phyloP scores from a whole-genome alignment of 2,113 vertebrate species.

The Menidia beryllina region DNA sequence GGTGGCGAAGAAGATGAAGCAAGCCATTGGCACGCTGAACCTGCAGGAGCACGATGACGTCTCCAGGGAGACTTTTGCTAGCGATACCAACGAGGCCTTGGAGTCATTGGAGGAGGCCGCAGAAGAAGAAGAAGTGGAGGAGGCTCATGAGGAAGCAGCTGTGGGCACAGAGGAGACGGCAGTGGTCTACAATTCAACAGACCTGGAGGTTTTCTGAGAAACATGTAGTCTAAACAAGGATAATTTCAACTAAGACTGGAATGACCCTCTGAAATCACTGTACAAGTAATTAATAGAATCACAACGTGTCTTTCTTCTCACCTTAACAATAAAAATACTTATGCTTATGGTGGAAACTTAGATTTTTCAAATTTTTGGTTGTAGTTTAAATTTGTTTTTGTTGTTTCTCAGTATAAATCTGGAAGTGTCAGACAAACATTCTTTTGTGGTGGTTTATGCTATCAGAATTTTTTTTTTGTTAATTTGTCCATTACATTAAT shows the following conservation, averaged over 20 bases:
- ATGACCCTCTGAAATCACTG: conserved; percentile 19
- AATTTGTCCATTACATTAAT: too few species aligned
- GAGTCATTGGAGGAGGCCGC: conserved; percentile 92
- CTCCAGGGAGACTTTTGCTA: conserved; percentile 96
- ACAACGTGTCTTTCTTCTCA: conserved; percentile 11
- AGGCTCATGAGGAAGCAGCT: conserved; percentile 80
- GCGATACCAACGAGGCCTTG: conserved; percentile 95
- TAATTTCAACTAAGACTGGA: background rate
- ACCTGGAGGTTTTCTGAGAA: conserved; percentile 91
- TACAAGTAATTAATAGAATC: background rate
- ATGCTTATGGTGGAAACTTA: background rate
- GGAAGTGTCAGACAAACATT: too few species aligned
- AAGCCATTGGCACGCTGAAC: conserved; percentile 92
- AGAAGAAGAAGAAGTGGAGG: conserved; percentile 84
- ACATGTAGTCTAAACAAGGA: background rate
- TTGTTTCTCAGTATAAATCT: too few species aligned
- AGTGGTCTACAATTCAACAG: conserved; percentile 89
- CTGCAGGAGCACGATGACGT: conserved; percentile 94
- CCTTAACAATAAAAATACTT: background rate
- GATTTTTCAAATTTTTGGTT: too few species aligned
- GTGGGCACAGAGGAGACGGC: conserved; percentile 87
- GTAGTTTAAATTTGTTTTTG: too few species aligned
- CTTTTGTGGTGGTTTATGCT: too few species aligned
- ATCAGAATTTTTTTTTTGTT: too few species aligned
- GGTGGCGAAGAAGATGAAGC: conserved; percentile 95